These are phyloP conservation scores for Entelurus aequoreus DNA, from an alignment of 2,113 vertebrate genomes.

Conservation along the genomic window DNA sequence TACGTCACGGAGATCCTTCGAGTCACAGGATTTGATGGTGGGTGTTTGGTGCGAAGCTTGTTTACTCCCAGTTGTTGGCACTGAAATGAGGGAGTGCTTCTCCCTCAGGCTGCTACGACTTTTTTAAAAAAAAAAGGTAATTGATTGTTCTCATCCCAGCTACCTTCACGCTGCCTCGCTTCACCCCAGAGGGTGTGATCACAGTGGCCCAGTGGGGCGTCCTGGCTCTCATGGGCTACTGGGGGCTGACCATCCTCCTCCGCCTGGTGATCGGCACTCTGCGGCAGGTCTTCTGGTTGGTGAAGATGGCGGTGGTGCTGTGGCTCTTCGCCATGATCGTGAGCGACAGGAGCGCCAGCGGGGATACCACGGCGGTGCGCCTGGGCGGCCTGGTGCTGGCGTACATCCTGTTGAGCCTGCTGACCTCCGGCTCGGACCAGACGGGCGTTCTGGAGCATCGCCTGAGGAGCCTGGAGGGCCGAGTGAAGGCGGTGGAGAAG, in stretches of 20 bases:
- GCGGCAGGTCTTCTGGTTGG: conserved; percentile 66
- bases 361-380: conserved; percentile 57
- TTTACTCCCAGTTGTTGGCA: background rate
- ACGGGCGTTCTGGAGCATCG: conserved; percentile 46
- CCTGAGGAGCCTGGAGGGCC: conserved; percentile 58
- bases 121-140: background rate
- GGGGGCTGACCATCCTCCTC: conserved; percentile 60
- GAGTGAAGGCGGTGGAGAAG: conserved; percentile 62
- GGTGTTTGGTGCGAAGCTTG: conserved; percentile 25
- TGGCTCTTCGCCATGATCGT: conserved; percentile 70
- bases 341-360: conserved; percentile 41
- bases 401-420: conserved; percentile 55
- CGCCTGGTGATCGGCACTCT: conserved; percentile 52
- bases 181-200: conserved; percentile 70
- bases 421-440: conserved; percentile 41
- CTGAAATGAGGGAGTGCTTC: conserved; percentile 23
- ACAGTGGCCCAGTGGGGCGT: conserved; percentile 69
- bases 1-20: conserved; percentile 71
- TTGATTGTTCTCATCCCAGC: conserved; percentile 41
- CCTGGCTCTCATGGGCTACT: conserved; percentile 69
- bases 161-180: conserved; percentile 55
- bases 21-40: conserved; percentile 69
- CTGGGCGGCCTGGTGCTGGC: conserved; percentile 60
- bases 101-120: conserved; percentile 6
- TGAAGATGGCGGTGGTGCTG: conserved; percentile 58